Conservation (phyloP, 1,140 invertebrate species). For the Diorhabda sublineata region DNA sequence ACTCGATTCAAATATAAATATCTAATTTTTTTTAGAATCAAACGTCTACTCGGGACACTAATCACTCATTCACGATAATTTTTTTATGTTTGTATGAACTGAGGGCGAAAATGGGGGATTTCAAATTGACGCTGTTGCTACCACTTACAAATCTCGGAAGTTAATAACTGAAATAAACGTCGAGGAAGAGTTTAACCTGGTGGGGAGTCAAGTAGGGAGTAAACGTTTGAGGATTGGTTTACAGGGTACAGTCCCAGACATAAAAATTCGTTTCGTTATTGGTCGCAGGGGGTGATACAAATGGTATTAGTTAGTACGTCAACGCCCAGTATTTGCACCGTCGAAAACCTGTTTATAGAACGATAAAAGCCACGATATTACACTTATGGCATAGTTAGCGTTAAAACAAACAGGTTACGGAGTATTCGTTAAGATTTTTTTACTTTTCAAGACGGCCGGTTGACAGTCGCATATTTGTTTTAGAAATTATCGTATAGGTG, state of each 20-base stretch:
- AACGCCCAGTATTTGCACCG: slow-evolving; percentile 34
- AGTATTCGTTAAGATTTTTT: slow-evolving; percentile 34
- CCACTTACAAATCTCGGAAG: slow-evolving; percentile 41
- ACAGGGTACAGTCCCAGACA: slow-evolving; percentile 5
- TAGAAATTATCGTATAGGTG: slow-evolving; percentile 26
- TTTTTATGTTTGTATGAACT: no score
- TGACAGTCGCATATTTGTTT: slow-evolving; percentile 37
- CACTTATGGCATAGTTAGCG: slow-evolving; percentile 40
- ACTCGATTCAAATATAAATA: no score
- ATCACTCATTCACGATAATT: no score
- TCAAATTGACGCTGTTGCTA: slow-evolving; percentile 32
- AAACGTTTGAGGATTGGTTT: slow-evolving; percentile 20
- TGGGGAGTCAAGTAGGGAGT: slow-evolving; percentile 21
- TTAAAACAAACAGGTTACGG: slow-evolving; percentile 41
- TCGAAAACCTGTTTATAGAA: slow-evolving; percentile 35
- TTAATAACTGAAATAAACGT: slow-evolving; percentile 40
- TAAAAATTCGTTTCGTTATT: slow-evolving; percentile 23
- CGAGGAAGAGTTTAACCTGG: slow-evolving; percentile 21
- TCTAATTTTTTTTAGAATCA: no score
- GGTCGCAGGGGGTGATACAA: slow-evolving; percentile 28
- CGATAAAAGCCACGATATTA: slow-evolving; percentile 40
- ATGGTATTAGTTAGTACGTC: slow-evolving; percentile 32
- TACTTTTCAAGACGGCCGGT: slow-evolving; percentile 35
- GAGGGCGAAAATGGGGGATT: slow-evolving; percentile 6
- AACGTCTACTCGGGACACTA: no score